A percentile compares a stretch with the other conserved stretches of the same genome.
Evolutionary conservation across 2,113 vertebrate genomes (phyloP).

Genomic region (Pygoscelis antarcticus): DNA sequence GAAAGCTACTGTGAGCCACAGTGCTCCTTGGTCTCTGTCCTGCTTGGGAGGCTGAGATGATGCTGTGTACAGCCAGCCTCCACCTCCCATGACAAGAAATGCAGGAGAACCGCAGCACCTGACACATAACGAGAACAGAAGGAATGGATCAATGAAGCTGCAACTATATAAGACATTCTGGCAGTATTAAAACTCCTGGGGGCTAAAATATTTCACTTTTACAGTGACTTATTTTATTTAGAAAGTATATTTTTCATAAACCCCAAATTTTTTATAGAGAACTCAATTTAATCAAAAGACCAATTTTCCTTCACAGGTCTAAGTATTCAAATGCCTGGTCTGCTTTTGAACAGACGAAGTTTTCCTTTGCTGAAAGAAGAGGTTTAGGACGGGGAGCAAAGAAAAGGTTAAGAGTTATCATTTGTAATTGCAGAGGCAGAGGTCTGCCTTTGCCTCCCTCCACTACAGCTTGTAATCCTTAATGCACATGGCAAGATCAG

Average conservation of each 20-base stretch:
- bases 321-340: not conserved
- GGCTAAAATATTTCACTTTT: not conserved
- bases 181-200: not conserved
- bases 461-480: not conserved
- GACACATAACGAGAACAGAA: not conserved
- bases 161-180: not conserved
- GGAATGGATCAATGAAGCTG: not conserved
- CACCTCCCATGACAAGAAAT: not conserved
- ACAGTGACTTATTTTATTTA: not conserved
- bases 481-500: not conserved
- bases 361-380: not conserved
- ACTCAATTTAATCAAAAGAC: not conserved
- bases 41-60: not conserved
- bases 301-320: not conserved
- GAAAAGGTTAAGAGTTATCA: not conserved
- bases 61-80: not conserved
- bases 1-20: not conserved
- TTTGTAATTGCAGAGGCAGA: not conserved
- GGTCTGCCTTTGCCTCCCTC: not conserved
- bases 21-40: not conserved
- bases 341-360: not conserved
- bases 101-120: not conserved
- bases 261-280: not conserved
- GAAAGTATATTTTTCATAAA: not conserved
- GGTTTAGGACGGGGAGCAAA: not conserved